These are phyloP conservation scores for Bothrops jararaca DNA, from an alignment of 2,113 vertebrate species.

Conservation along the genomic window DNA sequence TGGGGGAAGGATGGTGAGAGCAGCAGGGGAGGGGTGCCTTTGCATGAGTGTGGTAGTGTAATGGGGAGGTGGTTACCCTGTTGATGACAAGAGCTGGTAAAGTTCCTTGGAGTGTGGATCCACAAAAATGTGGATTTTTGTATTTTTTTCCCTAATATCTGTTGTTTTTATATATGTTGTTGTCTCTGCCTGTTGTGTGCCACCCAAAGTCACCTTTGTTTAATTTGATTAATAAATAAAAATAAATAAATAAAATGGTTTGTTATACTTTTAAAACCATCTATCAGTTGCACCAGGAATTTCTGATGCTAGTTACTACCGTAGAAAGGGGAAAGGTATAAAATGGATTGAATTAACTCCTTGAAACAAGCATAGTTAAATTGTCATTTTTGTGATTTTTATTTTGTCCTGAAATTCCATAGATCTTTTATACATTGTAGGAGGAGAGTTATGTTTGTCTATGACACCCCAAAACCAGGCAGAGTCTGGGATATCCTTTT, in stretches of 20 bases:
- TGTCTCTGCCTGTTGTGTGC: not conserved
- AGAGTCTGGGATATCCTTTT: not conserved
- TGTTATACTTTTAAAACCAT: not conserved
- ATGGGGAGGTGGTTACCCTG: not conserved
- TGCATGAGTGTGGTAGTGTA: not conserved
- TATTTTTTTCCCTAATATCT: not conserved
- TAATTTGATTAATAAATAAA: too few species aligned
- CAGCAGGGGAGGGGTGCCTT: not conserved
- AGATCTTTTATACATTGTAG: not conserved
- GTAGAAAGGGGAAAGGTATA: not conserved
- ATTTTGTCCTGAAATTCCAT: not conserved
- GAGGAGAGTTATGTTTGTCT: not conserved
- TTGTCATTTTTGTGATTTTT: not conserved
- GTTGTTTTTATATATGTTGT: not conserved
- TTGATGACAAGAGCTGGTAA: not conserved
- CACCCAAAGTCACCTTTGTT: not conserved
- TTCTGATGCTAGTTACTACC: constrained; percentile 10
- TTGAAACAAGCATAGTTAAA: too few species aligned
- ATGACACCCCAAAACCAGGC: not conserved
- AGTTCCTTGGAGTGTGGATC: not conserved
- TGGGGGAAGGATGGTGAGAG: not conserved
- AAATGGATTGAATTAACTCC: not conserved
- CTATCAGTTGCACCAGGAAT: not conserved
- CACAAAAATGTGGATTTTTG: not conserved
- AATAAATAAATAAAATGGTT: too few species aligned